phyloP scores from a whole-genome alignment of 2,888 invertebrate genomes.

The Chrysotoxum bicinctum region DNA sequence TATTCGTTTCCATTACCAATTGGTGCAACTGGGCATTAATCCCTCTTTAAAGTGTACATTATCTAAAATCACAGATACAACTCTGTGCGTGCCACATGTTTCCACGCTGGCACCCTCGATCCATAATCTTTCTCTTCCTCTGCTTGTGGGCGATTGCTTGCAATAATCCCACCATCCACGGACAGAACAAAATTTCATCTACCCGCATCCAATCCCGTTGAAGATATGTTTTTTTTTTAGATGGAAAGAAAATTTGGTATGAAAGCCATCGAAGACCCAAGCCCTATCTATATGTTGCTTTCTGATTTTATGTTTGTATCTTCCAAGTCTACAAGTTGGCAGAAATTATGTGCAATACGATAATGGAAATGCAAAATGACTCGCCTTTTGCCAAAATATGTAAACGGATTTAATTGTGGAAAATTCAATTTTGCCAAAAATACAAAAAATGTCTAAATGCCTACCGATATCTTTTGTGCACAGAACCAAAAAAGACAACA shows the following conservation, averaged over 20 bases:
- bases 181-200: not conserved
- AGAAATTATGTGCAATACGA: constrained; percentile 23
- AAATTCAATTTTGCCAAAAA: constrained; percentile 64
- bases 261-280: not conserved
- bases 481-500: not conserved
- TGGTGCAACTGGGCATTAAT: not conserved
- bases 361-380: constrained; percentile 32
- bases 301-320: not conserved
- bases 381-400: constrained; percentile 45
- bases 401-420: constrained; percentile 65
- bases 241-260: not conserved
- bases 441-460: constrained; percentile 30
- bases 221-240: not conserved
- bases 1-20: too few species aligned
- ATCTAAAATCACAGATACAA: not conserved
- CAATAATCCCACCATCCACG: constrained; percentile 10
- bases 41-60: not conserved
- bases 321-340: not conserved
- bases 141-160: constrained; percentile 11
- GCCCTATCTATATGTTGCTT: not conserved
- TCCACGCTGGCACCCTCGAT: constrained; percentile 24
- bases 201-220: not conserved
- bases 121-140: constrained; percentile 1
- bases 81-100: constrained; percentile 17
- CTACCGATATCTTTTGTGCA: constrained; percentile 1